Percentiles rank a stretch among this genome's conserved stretches.
phyloP scores from a whole-genome alignment of 2,797 vertebrate genomes.

The Euphonia xanthogaster region DNA sequence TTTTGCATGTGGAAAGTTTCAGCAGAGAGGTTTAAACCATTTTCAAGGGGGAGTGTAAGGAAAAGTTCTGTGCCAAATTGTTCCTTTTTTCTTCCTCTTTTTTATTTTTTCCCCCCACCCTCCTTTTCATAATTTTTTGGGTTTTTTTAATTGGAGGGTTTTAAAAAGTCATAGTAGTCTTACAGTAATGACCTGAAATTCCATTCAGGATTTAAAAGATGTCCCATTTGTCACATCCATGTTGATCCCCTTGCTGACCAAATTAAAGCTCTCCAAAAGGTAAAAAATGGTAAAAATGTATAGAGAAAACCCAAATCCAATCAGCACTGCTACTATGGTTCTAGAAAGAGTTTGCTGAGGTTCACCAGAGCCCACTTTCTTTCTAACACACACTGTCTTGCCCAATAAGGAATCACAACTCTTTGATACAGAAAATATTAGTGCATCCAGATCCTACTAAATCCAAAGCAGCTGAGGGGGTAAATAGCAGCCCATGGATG shows the following conservation, averaged over 20 bases:
- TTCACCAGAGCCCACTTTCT: not conserved
- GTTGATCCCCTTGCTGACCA: not conserved
- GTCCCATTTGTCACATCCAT: not conserved
- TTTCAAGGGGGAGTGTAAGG: not conserved
- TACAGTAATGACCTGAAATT: not conserved
- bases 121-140: rapidly evolving
- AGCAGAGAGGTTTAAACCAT: not conserved
- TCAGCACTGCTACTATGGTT: not conserved
- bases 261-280: not conserved
- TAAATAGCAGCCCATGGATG: not conserved
- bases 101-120: rapidly evolving
- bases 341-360: not conserved
- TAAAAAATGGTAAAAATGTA: not conserved
- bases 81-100: not conserved
- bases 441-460: not conserved
- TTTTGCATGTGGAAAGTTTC: not conserved
- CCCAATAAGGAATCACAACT: not conserved
- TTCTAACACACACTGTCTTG: not conserved
- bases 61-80: not conserved
- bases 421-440: not conserved
- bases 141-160: not conserved
- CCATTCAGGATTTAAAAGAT: not conserved
- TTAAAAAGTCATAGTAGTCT: not conserved
- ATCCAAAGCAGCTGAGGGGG: not conserved
- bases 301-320: not conserved